Conservation (phyloP, 2,888 invertebrate genomes). For the Drosophila neotestacea region DNA sequence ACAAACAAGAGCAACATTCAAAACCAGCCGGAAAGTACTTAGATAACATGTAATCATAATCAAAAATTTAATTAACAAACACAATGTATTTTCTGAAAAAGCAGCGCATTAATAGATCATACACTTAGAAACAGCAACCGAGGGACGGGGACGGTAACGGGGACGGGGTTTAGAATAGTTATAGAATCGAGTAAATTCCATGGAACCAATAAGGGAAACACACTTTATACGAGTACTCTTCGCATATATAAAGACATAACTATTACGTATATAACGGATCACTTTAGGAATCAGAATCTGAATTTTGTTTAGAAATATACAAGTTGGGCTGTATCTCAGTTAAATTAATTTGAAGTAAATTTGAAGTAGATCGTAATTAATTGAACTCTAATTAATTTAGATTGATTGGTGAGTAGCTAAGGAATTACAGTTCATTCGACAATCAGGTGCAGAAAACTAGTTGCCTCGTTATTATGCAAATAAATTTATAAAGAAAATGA, state of each 20-base stretch:
- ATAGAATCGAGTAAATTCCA: conserved; percentile 10
- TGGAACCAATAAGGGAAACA: neutral
- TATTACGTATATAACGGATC: neutral
- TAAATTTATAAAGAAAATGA: conserved; percentile 30
- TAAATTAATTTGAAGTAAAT: conserved; percentile 1
- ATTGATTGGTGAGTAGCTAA: conserved; percentile 60
- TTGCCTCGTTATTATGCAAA: conserved; percentile 56
- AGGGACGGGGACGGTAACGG: neutral
- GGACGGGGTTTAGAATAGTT: conserved; percentile 6
- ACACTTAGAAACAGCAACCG: conserved; percentile 33
- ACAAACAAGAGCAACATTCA: conserved; percentile 76
- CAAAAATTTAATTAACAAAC: conserved; percentile 15
- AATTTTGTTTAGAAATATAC: conserved; percentile 21
- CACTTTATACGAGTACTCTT: neutral
- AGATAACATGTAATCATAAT: conserved; percentile 27
- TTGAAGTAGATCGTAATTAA: conserved; percentile 24
- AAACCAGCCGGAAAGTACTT: conserved; percentile 56
- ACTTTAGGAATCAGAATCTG: neutral
- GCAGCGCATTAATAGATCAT: conserved; percentile 35
- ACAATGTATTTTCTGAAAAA: conserved; percentile 30
- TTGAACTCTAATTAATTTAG: conserved; percentile 25
- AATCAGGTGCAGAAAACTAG: conserved; percentile 71
- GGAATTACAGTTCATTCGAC: conserved; percentile 67
- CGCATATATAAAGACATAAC: neutral
- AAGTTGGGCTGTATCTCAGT: conserved; percentile 22